Conservation (phyloP, 2,888 invertebrate genomes). For the Parnassius smintheus region DNA sequence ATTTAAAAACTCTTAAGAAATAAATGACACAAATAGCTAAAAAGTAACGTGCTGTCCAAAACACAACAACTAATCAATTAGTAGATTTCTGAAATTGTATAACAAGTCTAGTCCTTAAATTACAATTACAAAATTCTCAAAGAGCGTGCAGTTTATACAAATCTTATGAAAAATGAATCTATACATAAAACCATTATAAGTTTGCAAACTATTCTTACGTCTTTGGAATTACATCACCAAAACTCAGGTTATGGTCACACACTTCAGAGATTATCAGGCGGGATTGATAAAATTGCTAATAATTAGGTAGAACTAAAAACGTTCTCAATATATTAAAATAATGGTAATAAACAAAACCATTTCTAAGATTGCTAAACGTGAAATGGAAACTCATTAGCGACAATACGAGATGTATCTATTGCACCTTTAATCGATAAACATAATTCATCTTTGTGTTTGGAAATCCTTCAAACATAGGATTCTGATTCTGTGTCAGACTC, state of each 20-base stretch:
- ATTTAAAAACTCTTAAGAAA: constrained; percentile 33
- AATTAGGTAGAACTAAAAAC: constrained; percentile 35
- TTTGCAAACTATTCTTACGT: constrained; percentile 75
- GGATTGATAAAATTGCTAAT: constrained; percentile 57
- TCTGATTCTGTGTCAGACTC: constrained; percentile 78
- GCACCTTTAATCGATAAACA: constrained; percentile 26
- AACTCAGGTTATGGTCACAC: constrained; percentile 79
- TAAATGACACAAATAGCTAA: constrained; percentile 29
- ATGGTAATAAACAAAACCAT: constrained; percentile 19
- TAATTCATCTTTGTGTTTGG: background rate
- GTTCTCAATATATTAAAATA: constrained; percentile 29
- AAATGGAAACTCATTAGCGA: constrained; percentile 1
- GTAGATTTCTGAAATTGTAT: constrained; percentile 32
- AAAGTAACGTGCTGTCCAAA: constrained; percentile 14
- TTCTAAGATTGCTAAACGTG: constrained; percentile 14
- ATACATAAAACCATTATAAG: constrained; percentile 57
- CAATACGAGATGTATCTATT: constrained; percentile 23
- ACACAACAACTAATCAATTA: constrained; percentile 26
- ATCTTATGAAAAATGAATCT: constrained; percentile 33
- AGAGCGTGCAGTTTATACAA: constrained; percentile 29
- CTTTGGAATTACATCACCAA: constrained; percentile 81
- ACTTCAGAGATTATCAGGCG: constrained; percentile 65
- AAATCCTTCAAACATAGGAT: constrained; percentile 63
- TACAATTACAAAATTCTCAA: constrained; percentile 28
- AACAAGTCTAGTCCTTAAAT: constrained; percentile 31